These are phyloP conservation scores for Physocephala rufipes DNA, from an alignment of 2,888 invertebrate genomes.

Conservation along the genomic window DNA sequence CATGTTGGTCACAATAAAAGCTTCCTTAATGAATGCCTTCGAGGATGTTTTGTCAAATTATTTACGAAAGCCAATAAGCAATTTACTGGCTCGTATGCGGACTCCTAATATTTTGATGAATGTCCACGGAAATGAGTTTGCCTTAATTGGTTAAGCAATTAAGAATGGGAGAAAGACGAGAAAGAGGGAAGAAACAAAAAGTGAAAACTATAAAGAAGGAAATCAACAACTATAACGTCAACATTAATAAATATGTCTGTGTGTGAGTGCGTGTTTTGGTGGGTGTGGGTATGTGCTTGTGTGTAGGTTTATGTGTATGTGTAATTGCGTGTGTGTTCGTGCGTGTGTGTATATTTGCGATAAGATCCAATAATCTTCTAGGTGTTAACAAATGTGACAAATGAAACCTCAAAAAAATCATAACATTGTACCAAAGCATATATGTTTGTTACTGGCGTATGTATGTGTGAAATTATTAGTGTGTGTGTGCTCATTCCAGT, in stretches of 20 bases:
- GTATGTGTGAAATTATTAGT: background rate
- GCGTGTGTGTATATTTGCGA: no score
- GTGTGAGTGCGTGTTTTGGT: background rate
- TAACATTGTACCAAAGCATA: conserved; percentile 18
- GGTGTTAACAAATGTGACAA: no score
- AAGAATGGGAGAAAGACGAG: conserved; percentile 25
- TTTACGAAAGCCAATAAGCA: no score
- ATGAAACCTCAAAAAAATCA: background rate
- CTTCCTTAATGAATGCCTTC: no score
- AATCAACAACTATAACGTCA: conserved; percentile 30
- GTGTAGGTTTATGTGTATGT: no score
- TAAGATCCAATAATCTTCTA: background rate
- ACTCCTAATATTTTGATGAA: background rate
- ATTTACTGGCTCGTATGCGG: no score
- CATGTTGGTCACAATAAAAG: no score
- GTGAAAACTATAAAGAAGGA: conserved; percentile 25
- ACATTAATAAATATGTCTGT: no score
- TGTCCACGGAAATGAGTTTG: conserved; percentile 12
- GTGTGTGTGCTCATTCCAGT: background rate
- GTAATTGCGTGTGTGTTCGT: no score
- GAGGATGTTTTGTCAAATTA: no score
- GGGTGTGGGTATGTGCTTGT: conserved; percentile 1
- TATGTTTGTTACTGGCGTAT: background rate
- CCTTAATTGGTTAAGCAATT: conserved; percentile 40
- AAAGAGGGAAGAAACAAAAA: background rate